Conservation (phyloP, 2,797 vertebrate genomes). For the Basileuterus tristriatus region DNA sequence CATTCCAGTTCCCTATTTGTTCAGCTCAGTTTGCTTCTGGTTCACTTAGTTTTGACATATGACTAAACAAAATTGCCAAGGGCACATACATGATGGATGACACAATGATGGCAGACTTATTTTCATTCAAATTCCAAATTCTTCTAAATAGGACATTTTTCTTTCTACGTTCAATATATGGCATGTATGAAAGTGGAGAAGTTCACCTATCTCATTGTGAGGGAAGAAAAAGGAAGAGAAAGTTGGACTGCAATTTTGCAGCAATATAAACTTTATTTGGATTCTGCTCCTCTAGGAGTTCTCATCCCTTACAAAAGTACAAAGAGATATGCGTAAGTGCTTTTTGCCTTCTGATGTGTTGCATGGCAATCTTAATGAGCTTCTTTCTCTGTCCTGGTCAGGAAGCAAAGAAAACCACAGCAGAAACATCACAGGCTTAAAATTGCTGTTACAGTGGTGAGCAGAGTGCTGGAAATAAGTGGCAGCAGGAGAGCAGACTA, state of each 20-base stretch:
- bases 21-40: constrained; percentile 30
- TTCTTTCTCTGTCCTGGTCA: neutral
- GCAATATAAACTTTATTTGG: neutral
- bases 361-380: neutral
- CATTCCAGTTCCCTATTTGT: neutral
- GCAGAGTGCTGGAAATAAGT: neutral
- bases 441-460: neutral
- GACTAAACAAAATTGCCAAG: constrained; percentile 37
- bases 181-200: neutral
- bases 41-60: constrained; percentile 54
- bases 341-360: neutral
- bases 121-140: constrained; percentile 50
- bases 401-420: neutral
- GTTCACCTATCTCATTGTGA: neutral
- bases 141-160: constrained; percentile 21
- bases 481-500: neutral
- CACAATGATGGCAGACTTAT: constrained; percentile 26
- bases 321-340: neutral
- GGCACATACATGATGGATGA: constrained; percentile 9
- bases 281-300: neutral
- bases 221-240: neutral
- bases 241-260: neutral
- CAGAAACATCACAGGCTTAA: neutral
- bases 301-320: neutral
- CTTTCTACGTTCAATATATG: neutral